Conservation (phyloP, 2,113 vertebrate species). For the Felis chaus region DNA sequence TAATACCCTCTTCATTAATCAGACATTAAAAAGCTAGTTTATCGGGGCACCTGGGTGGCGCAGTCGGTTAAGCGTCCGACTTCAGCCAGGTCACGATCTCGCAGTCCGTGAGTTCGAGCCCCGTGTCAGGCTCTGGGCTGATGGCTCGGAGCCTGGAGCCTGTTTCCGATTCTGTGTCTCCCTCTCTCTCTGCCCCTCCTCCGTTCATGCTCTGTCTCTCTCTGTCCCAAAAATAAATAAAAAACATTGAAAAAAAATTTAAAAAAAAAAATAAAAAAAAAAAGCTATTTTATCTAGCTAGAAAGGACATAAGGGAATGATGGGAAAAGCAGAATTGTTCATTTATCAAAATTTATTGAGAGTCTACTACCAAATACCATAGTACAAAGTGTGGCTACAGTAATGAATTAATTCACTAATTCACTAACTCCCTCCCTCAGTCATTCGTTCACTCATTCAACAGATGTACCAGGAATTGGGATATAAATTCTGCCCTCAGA, state of each 20-base stretch:
- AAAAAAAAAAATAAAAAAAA: background rate
- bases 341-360: background rate
- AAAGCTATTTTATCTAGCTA: background rate
- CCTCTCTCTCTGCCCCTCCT: too few species aligned
- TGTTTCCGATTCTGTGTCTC: too few species aligned
- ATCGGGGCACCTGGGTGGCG: background rate
- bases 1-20: slow-evolving; percentile 28
- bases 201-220: too few species aligned
- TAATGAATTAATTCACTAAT: background rate
- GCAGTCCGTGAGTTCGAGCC: too few species aligned
- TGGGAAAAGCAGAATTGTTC: background rate
- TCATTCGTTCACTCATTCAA: background rate
- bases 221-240: too few species aligned
- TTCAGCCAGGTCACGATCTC: too few species aligned
- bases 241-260: too few species aligned
- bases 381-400: background rate
- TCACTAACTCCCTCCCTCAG: background rate
- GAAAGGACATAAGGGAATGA: background rate
- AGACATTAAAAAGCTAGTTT: slow-evolving; percentile 16
- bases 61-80: too few species aligned
- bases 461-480: background rate
- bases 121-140: too few species aligned
- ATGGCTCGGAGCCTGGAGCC: too few species aligned
- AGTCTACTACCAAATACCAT: background rate
- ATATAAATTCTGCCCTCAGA: background rate